Base-by-base conservation (phyloP, 2,888 invertebrate genomes). In the Eupithecia exiguata region DNA sequence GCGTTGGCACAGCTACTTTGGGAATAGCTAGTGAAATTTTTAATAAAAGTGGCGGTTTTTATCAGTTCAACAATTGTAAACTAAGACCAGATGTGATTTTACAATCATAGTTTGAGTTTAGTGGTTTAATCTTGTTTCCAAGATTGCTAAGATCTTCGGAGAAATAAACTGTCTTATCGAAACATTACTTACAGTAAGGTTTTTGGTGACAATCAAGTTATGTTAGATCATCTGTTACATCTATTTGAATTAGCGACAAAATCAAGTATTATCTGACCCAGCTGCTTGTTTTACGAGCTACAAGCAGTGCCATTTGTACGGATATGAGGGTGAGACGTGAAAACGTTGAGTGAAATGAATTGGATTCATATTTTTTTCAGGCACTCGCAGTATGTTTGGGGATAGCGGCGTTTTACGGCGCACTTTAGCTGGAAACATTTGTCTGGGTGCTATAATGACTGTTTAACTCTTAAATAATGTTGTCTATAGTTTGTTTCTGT, bases 341-440 rank as follows among this genome's bases (percentile, higher is more conserved):
- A 63, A 76, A 76, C 74, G 74, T 74, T 74, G 77, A 78, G 78
- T 78, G 77, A 79, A 79, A 79, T 79, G 77, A 79, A 79, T 78
- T 74, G 76, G 78, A 70, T 77, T 77, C 63, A 75, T 75, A 74
- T 72, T 68, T 74, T 67, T 70, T 76, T 76, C 73, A 69, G 75
- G 68, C 70, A 75, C 69, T 70, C 49, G 40, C 71, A 72, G 68
- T 68, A 30, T 72, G 61, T 72, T 68, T 72, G 68, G 71, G 62
- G 68, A 58, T 72, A 46, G 66, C 53, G 38, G 66, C 38, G 35
- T 68, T 68, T 68, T 49, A 66, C 66, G 30, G 46, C n/a, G 30
- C 16, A 58, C 53, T 67, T 67, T 66, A 46, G 61, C 61, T n/a
- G 43, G 10, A 18, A 18, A 61, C 71, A 67, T 61, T 71, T 43